Base-by-base conservation (phyloP, 2,888 invertebrate genomes). In the Ophion ellenae region DNA sequence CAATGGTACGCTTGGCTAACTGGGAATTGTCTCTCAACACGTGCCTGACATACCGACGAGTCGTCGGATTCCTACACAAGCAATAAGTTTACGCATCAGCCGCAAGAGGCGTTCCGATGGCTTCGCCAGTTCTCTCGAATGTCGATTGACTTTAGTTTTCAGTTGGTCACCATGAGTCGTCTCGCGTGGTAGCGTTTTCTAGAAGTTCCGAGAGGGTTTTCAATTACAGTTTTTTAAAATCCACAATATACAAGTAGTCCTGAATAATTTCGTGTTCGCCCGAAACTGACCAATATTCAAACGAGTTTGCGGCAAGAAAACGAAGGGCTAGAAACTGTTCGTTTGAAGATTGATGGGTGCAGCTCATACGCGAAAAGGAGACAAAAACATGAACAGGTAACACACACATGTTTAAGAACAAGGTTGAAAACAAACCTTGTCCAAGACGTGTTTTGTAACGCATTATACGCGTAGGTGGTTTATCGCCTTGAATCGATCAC, bases 371-470 rank as follows among this genome's bases (percentile, higher is more conserved):
- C 91, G 88, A 86, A 90, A 89, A 81, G 88, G 85, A 77, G 67
- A 75, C 64, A 80, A 86, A 82, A 91, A 89, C 81, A 92, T 93
- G 92, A 91, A 90, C 78, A 90, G 89, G 93, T 93, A 89, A 69
- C 47, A 70, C 59, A 24, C 9, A 36, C 24, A 28, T 28, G 17
- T 64, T 14, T 28, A 10, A 59, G 17, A 36, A 47, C 73, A 53
- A 59, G 9, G 45, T 73, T 6, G 28, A 32, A 76, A 32, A 20
- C 9, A 45, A 36, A 45, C 36, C 40, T 53, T 32, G 20, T 7
- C 45, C 71, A 36, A 32, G 20, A 7, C 53, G 20, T 59, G 20
- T 73, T 45, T 67, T 53, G 64, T 45, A 59, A 66, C 32, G 45
- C 28, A 24, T 1, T n/a, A n/a, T 64, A 17, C 47, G 76, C 53